phyloP scores from a whole-genome alignment of 2,113 vertebrate species.

The Ailuropoda melanoleuca region DNA sequence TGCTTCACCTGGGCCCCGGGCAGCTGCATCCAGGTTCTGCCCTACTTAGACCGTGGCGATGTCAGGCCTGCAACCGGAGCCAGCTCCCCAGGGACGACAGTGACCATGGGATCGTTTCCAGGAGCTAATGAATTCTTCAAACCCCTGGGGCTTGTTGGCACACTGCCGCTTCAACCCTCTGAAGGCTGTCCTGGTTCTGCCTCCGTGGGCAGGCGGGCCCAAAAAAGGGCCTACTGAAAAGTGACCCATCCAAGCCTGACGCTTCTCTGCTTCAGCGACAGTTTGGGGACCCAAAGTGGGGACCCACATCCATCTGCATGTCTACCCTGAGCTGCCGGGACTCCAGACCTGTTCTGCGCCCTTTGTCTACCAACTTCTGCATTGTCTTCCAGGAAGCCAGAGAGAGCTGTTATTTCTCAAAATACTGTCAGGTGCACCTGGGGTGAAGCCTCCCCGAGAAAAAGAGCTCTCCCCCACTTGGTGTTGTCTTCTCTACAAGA shows the following conservation, averaged over 20 bases:
- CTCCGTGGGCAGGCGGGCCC: not conserved
- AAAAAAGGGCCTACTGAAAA: not conserved
- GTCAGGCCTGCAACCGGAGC: not conserved
- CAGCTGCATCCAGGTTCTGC: rapidly evolving
- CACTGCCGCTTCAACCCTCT: not conserved
- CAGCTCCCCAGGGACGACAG: not conserved
- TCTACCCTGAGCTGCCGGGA: not conserved
- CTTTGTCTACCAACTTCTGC: not conserved
- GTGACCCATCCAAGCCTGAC: not conserved
- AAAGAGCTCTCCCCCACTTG: not conserved
- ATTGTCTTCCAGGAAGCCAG: not conserved
- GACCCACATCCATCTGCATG: not conserved
- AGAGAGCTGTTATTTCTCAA: not conserved
- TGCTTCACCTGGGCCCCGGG: not conserved
- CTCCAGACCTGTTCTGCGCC: not conserved
- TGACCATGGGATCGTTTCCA: not conserved
- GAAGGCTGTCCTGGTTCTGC: not conserved
- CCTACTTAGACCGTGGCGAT: not conserved
- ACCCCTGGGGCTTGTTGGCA: not conserved
- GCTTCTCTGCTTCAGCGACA: not conserved
- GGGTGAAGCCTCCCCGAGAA: rapidly evolving
- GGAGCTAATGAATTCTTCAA: constrained; percentile 37
- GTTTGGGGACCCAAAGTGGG: not conserved
- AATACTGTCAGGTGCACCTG: no score
- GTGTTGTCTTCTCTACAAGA: not conserved